Evolutionary conservation across 1,140 invertebrate species (phyloP).

Genomic region (Vanessa atalanta): DNA sequence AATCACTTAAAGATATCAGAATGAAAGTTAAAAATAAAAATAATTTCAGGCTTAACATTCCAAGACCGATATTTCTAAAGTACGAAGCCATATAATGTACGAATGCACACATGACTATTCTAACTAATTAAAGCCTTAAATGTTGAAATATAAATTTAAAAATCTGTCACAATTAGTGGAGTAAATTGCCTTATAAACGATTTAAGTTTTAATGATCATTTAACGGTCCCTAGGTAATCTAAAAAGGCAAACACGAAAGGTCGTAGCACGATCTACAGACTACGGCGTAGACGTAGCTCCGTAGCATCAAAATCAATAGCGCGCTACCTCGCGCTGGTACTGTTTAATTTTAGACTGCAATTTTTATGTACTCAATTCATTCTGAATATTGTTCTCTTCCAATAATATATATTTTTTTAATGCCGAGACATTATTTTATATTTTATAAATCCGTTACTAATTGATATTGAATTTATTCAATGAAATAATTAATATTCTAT

Average conservation of each 20-base stretch:
- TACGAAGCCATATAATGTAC: neutral
- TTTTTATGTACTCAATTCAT: neutral
- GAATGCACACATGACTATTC: neutral
- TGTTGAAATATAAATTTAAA: neutral
- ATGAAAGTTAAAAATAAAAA: neutral
- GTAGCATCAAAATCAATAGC: conserved; percentile 43
- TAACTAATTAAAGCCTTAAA: neutral
- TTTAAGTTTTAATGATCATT: neutral
- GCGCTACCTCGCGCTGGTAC: conserved; percentile 13
- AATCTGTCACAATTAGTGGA: too few species aligned
- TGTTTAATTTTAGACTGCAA: conserved; percentile 21
- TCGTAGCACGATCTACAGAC: conserved; percentile 27
- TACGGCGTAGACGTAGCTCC: conserved; percentile 37
- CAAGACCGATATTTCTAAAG: neutral
- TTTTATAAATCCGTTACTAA: neutral
- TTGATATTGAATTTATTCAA: neutral
- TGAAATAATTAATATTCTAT: too few species aligned
- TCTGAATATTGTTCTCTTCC: neutral
- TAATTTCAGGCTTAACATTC: conserved; percentile 6
- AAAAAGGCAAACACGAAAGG: conserved; percentile 3
- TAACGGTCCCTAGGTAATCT: neutral
- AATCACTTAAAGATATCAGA: too few species aligned
- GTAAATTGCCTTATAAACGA: neutral
- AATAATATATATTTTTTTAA: neutral
- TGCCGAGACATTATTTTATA: too few species aligned